Percentiles rank a stretch among this genome's conserved stretches.
phyloP scores from a whole-genome alignment of 2,797 vertebrate species.

The Chelon labrosus region DNA sequence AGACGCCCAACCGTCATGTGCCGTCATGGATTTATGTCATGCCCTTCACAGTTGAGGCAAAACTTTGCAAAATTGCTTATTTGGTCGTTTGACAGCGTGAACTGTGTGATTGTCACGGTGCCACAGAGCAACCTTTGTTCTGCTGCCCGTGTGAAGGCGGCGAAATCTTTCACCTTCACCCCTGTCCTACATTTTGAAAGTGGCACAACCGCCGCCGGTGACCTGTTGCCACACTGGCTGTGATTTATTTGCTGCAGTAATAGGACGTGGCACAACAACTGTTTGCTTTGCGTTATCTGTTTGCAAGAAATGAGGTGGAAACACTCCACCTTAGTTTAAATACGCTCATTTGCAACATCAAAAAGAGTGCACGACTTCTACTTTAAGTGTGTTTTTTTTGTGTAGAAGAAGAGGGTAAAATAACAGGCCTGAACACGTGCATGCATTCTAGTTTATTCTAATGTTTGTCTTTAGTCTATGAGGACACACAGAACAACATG shows the following conservation, averaged over 20 bases:
- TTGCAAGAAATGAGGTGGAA: background rate
- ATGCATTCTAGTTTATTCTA: too few relatives aligned
- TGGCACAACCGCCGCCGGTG: background rate
- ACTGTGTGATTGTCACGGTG: background rate
- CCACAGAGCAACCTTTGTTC: background rate
- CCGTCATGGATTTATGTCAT: background rate
- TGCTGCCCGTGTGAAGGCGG: background rate
- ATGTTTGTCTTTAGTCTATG: too few relatives aligned
- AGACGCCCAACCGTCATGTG: background rate
- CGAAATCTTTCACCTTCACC: slow-evolving; percentile 25
- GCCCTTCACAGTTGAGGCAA: background rate
- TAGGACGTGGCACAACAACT: background rate
- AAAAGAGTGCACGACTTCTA: background rate
- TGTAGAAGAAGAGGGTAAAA: background rate
- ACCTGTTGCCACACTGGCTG: background rate
- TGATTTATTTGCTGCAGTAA: background rate
- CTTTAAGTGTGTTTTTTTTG: background rate
- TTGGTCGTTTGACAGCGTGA: background rate
- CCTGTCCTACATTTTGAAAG: slow-evolving; percentile 41
- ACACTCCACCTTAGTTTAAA: background rate
- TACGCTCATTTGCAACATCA: background rate
- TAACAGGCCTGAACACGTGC: background rate
- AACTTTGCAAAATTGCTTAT: slow-evolving; percentile 19
- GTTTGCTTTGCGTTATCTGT: background rate
- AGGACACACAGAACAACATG: background rate